phyloP scores from a whole-genome alignment of 2,797 vertebrate species.

The Alectoris magna region DNA sequence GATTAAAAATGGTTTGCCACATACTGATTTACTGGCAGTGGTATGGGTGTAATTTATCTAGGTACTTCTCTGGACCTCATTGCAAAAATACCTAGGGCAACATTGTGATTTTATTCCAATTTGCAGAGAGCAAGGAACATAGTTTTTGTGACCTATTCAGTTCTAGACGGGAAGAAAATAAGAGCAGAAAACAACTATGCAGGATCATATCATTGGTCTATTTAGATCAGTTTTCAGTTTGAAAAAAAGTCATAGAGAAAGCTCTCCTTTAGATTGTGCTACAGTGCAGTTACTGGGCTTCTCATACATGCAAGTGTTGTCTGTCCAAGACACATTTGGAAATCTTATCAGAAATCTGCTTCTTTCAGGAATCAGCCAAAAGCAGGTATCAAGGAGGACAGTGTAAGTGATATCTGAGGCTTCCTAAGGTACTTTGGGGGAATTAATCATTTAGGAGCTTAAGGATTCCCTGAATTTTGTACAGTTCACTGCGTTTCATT shows the following conservation, averaged over 20 bases:
- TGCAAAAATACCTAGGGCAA: background rate
- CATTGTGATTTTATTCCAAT: background rate
- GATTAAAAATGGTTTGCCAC: background rate
- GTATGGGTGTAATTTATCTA: background rate
- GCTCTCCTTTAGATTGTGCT: background rate
- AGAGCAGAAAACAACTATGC: background rate
- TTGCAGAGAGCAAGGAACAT: background rate
- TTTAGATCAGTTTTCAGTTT: background rate
- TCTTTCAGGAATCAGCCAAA: background rate
- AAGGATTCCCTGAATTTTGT: background rate
- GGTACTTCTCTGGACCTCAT: background rate
- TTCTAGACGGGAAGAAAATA: background rate
- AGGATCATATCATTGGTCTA: background rate
- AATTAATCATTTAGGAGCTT: background rate
- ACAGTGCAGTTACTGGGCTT: rapidly evolving
- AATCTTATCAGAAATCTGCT: background rate
- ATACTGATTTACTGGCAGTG: background rate
- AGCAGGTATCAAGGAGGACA: background rate
- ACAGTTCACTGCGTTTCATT: background rate
- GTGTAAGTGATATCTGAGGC: background rate
- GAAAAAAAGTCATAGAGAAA: background rate
- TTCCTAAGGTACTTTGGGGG: background rate
- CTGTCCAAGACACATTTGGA: background rate
- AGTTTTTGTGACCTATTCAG: background rate
- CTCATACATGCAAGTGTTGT: rapidly evolving